Evolutionary conservation across 2,113 vertebrate species (phyloP).

Genomic region (Motacilla tschutschensis): DNA sequence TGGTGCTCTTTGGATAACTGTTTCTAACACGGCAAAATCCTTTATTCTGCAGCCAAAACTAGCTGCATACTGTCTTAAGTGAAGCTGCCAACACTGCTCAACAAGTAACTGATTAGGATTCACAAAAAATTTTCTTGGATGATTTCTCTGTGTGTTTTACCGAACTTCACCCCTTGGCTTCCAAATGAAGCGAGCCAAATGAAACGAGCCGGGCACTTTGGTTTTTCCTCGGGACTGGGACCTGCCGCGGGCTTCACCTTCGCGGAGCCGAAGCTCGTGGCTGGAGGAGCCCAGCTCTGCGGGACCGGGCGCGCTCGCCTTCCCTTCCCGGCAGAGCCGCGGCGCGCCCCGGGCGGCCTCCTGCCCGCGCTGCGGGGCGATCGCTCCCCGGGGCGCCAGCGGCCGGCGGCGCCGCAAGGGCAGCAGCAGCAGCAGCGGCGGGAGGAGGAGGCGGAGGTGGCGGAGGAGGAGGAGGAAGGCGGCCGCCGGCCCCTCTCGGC

Average conservation of each 20-base stretch:
- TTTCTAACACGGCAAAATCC: neutral
- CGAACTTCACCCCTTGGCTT: neutral
- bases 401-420: neutral
- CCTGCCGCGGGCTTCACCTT: neutral
- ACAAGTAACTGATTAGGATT: neutral
- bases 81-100: neutral
- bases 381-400: neutral
- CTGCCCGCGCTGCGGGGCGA: neutral
- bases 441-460: neutral
- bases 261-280: neutral
- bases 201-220: neutral
- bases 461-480: constrained; percentile 16
- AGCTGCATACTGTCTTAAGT: neutral
- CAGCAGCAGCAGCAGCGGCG: neutral
- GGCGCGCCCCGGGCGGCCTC: neutral
- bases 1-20: neutral
- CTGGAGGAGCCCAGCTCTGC: neutral
- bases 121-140: neutral
- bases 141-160: neutral
- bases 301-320: neutral
- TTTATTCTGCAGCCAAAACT: neutral
- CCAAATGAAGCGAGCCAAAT: rapidly evolving
- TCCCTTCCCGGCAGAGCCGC: neutral
- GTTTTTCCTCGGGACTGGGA: neutral
- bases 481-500: constrained; percentile 37